Conservation (phyloP, 2,888 invertebrate species). For the Cephus sareptanus region DNA sequence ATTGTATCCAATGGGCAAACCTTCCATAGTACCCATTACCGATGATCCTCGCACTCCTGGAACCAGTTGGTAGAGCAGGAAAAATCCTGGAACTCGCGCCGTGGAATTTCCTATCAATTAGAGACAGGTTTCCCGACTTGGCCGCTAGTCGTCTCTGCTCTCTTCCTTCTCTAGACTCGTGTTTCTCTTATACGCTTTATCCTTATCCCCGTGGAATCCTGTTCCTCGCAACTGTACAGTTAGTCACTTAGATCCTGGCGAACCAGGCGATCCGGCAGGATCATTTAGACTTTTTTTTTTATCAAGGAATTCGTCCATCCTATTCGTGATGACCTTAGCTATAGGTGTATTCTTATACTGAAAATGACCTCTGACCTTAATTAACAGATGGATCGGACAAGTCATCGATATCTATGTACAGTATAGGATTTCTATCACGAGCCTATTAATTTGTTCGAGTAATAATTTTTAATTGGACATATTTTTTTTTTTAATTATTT, state of each 20-base stretch:
- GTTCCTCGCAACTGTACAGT: slow-evolving; percentile 52
- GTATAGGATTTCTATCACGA: not conserved
- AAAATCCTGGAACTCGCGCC: slow-evolving; percentile 45
- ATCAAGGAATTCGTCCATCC: not conserved
- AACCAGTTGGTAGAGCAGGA: slow-evolving; percentile 49
- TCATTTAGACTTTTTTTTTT: not conserved
- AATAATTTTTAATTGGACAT: not conserved
- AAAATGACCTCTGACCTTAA: not conserved
- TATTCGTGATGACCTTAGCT: not conserved
- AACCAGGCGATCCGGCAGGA: not conserved
- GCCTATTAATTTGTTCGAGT: not conserved
- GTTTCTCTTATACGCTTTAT: slow-evolving; percentile 14
- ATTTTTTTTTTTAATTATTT: too few species aligned
- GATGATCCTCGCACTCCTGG: not conserved
- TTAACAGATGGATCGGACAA: not conserved
- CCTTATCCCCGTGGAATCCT: slow-evolving; percentile 45
- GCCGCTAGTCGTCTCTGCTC: slow-evolving; percentile 16
- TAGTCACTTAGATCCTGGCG: slow-evolving; percentile 37
- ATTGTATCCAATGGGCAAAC: not conserved
- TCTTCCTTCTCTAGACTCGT: slow-evolving; percentile 17
- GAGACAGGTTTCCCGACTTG: slow-evolving; percentile 57
- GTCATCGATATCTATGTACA: not conserved
- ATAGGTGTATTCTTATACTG: not conserved
- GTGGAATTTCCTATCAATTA: slow-evolving; percentile 65
- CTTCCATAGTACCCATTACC: not conserved